Conservation (phyloP, 2,888 invertebrate genomes). For the Synanthedon formicaeformis region DNA sequence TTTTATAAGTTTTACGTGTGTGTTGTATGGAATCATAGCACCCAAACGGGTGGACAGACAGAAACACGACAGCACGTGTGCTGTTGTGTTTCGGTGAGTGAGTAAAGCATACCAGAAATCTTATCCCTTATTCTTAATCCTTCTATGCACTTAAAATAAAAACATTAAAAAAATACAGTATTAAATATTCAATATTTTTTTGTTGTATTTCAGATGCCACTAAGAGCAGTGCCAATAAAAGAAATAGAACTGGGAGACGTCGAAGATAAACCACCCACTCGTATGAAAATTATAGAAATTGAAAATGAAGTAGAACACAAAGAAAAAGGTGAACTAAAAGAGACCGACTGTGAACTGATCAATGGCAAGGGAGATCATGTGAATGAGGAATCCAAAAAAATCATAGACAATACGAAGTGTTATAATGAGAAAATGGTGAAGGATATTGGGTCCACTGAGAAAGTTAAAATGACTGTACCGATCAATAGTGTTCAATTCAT, state of each 20-base stretch:
- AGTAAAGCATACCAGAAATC: too few relatives aligned
- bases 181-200: too few relatives aligned
- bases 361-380: background rate
- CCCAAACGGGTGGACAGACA: too few relatives aligned
- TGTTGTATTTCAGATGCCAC: constrained; percentile 71
- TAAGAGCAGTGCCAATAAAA: constrained; percentile 63
- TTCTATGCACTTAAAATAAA: too few relatives aligned
- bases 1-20: too few relatives aligned
- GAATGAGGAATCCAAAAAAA: background rate
- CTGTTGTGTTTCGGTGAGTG: too few relatives aligned
- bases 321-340: constrained; percentile 27
- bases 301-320: constrained; percentile 25
- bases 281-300: constrained; percentile 37
- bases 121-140: too few relatives aligned
- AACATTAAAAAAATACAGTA: too few relatives aligned
- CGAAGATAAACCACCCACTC: constrained; percentile 32
- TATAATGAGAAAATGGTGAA: constrained; percentile 21
- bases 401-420: constrained; percentile 8
- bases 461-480: constrained; percentile 46
- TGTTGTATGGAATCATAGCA: too few relatives aligned
- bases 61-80: too few relatives aligned
- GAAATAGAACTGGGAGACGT: constrained; percentile 46
- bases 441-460: constrained; percentile 22
- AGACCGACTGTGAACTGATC: constrained; percentile 7
- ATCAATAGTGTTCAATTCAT: constrained; percentile 76